Percentiles rank a stretch among this genome's conserved stretches.
These are phyloP conservation scores for Andricus grossulariae DNA, from an alignment of 1,140 invertebrate genomes.

Conservation along the genomic window DNA sequence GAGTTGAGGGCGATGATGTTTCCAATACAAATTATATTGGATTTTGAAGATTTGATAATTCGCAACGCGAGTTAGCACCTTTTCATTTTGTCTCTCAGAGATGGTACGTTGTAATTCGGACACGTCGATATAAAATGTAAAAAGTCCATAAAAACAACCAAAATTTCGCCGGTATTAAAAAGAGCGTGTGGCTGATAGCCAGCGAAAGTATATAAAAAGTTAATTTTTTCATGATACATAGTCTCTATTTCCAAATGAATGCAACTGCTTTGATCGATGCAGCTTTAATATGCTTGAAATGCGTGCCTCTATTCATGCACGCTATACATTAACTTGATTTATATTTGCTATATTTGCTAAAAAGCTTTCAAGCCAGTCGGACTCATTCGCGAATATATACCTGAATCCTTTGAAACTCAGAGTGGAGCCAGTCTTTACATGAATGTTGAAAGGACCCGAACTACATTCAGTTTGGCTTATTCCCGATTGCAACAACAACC, in stretches of 20 bases:
- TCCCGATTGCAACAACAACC: no score
- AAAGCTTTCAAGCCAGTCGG: constrained; percentile 4
- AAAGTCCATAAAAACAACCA: no score
- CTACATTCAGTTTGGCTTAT: no score
- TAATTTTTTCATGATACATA: not conserved
- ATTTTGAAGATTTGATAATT: no score
- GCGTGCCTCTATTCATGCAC: constrained; percentile 13
- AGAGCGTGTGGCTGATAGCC: no score
- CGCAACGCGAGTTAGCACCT: no score
- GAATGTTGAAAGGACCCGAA: not conserved
- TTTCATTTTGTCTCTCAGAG: no score
- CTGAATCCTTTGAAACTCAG: not conserved
- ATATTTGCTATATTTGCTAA: constrained; percentile 22
- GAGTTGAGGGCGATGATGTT: no score
- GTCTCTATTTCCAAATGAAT: constrained; percentile 6
- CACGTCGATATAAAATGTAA: no score
- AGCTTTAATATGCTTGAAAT: constrained; percentile 25
- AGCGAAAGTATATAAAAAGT: not conserved
- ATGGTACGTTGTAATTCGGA: no score
- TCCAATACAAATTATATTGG: no score
- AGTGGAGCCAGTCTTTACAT: not conserved
- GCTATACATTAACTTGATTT: constrained; percentile 25
- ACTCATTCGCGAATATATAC: constrained; percentile 25
- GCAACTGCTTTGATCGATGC: constrained; percentile 27
- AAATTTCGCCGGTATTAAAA: no score